Evolutionary conservation across 2,888 invertebrate genomes (phyloP).

Genomic region (Hipparchia semele): DNA sequence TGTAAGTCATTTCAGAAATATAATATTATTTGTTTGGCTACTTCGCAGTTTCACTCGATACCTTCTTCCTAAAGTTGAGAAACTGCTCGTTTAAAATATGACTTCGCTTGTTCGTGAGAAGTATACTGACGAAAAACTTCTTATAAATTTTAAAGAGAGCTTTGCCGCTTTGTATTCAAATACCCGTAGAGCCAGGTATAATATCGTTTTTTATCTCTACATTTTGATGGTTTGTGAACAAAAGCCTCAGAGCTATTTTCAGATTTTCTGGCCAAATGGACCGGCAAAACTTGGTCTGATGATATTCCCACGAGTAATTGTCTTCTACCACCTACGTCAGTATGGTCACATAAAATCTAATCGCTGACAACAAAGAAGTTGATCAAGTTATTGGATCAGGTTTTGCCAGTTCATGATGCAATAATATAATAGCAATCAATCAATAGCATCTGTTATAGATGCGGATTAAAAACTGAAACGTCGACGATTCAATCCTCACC

Average conservation of each 20-base stretch:
- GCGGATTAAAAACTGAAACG: too few species aligned
- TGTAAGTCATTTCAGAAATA: not conserved
- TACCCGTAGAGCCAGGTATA: constrained; percentile 8
- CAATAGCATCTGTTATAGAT: too few species aligned
- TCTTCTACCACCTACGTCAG: too few species aligned
- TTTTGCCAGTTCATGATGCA: too few species aligned
- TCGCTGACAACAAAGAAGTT: too few species aligned
- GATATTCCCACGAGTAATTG: too few species aligned
- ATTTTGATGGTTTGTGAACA: constrained; percentile 4
- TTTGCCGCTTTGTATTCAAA: constrained; percentile 22
- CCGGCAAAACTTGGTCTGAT: too few species aligned
- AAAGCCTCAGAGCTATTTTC: not conserved
- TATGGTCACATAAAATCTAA: too few species aligned
- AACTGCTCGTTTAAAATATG: constrained; percentile 7
- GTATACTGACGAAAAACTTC: constrained; percentile 19
- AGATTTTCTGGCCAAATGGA: too few species aligned
- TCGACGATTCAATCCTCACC: too few species aligned
- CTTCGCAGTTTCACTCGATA: not conserved
- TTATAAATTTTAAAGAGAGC: constrained; percentile 25
- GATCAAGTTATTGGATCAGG: too few species aligned
- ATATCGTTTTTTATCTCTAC: constrained; percentile 8
- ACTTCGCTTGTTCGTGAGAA: constrained; percentile 20
- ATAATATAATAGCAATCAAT: too few species aligned
- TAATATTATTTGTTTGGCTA: constrained; percentile 2
- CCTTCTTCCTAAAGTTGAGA: not conserved